A percentile compares a stretch with the other conserved stretches of the same genome.
Conservation (phyloP, 2,888 invertebrate genomes). For the Geotrupes spiniger region DNA sequence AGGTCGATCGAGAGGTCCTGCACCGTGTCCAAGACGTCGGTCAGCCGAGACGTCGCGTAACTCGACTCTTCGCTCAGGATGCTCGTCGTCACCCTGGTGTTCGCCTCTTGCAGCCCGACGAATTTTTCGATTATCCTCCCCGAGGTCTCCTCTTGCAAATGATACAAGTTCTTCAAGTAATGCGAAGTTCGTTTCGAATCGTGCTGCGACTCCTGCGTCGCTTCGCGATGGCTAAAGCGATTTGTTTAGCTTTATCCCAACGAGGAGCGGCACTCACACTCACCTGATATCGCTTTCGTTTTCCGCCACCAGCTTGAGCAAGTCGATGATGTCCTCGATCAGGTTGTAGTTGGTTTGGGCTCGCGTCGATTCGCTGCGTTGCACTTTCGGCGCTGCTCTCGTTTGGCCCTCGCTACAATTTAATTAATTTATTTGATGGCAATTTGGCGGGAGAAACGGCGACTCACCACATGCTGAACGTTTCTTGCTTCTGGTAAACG, state of each 20-base stretch:
- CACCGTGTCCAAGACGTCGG: slow-evolving; percentile 42
- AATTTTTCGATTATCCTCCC: slow-evolving; percentile 47
- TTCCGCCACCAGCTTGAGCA: slow-evolving; percentile 48
- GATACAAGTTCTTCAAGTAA: slow-evolving; percentile 22
- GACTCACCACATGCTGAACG: slow-evolving; percentile 55
- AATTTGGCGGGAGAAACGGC: background rate
- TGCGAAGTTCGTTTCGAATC: background rate
- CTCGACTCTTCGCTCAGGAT: slow-evolving; percentile 34
- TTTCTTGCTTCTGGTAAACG: slow-evolving; percentile 67
- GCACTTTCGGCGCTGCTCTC: slow-evolving; percentile 42
- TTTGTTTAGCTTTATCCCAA: background rate
- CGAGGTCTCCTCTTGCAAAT: slow-evolving; percentile 47
- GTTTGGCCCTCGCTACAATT: slow-evolving; percentile 46
- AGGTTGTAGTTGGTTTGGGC: slow-evolving; percentile 52
- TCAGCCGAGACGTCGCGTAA: slow-evolving; percentile 31
- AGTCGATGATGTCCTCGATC: slow-evolving; percentile 51
- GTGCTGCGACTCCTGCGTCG: background rate
- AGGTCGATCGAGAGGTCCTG: slow-evolving; percentile 49
- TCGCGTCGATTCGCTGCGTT: slow-evolving; percentile 42
- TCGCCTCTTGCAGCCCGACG: slow-evolving; percentile 48
- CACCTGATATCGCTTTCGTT: slow-evolving; percentile 48
- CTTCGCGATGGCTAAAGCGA: slow-evolving; percentile 13
- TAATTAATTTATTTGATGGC: slow-evolving; percentile 6
- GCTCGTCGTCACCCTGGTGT: slow-evolving; percentile 36
- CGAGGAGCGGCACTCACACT: slow-evolving; percentile 14